Base-by-base conservation (phyloP, 2,797 vertebrate genomes). In the Darevskia mixta region DNA sequence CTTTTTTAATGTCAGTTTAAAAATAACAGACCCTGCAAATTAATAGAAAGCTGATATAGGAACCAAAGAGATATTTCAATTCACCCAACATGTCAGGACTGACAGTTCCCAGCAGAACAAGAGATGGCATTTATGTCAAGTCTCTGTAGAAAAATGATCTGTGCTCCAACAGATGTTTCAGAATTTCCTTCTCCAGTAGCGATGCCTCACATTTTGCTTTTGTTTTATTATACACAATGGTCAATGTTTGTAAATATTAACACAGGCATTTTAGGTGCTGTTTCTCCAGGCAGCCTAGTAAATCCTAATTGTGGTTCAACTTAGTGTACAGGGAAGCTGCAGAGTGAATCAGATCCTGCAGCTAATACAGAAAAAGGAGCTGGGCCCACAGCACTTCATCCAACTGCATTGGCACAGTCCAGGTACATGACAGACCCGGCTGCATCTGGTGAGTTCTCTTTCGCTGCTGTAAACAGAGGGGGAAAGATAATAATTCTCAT, bases 181-280 rank as follows among this genome's bases (percentile, higher is more conserved):
- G 3, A 67, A 0, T 67, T 49, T 27, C 25, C 55, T 79, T 89
- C 80, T 77, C 27, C 1, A 3, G 72, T 8, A 4, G 64, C 7
- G 17, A 73, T 6, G 11, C 8, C 7, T 10, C 35, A 83, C 0
- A 0, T 23, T 15, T 67, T 90, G 80, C 25, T 85, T 35, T 83
- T 71, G 49, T 77, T 45, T 32, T 45, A n/a, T 5, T 23, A 55
- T 25, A 69, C 32, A 27, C 72, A 69, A 4, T 3, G 10, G 61
- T 64, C 66, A 87, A 38, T 38, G 29, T 82, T 82, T 75, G 69
- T 87, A 75, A 82, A 75, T 45, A 81, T 15, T 87, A 69, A 80
- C 78, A 79, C 8, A 85, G n/a, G 18, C 45, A 86, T 77, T 86
- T 45, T 78, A 86, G 25, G 29, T 45, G 75, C 76, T 55, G 71